A percentile compares a stretch with the other conserved stretches of the same genome.
phyloP scores from a whole-genome alignment of 2,113 vertebrate genomes.

The Oryzias woworae region DNA sequence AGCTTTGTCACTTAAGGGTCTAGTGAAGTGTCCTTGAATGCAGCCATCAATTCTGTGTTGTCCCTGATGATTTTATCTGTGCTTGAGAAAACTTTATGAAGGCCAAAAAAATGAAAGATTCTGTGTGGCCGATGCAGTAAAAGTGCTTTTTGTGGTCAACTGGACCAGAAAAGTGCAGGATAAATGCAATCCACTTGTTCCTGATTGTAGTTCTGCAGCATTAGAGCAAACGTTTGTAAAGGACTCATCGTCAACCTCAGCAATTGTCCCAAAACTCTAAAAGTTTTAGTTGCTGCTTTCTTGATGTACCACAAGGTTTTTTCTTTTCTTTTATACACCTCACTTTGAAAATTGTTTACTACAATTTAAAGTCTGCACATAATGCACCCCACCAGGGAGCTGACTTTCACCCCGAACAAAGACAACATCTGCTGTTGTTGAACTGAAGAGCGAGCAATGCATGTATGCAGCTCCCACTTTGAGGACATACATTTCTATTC shows the following conservation, averaged over 20 bases:
- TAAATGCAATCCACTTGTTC: too few relatives aligned
- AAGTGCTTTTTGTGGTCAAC: too few relatives aligned
- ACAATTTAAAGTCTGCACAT: not conserved
- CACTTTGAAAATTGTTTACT: slow-evolving; percentile 28
- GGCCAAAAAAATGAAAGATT: too few relatives aligned
- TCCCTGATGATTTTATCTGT: too few relatives aligned
- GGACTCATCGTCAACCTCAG: not conserved
- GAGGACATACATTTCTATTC: slow-evolving; percentile 1
- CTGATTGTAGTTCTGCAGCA: not conserved
- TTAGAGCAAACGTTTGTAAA: not conserved
- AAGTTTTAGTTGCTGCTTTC: not conserved
- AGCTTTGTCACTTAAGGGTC: too few relatives aligned
- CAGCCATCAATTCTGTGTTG: too few relatives aligned
- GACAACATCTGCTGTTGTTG: not conserved
- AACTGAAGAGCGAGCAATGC: not conserved
- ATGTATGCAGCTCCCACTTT: not conserved
- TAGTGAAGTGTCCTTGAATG: too few relatives aligned
- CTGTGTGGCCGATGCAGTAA: too few relatives aligned
- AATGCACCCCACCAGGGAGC: slow-evolving; percentile 4
- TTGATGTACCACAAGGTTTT: not conserved
- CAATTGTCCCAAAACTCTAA: not conserved
- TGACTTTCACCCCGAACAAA: slow-evolving; percentile 9
- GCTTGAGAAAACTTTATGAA: too few relatives aligned
- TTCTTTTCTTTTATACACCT: slow-evolving; percentile 3
- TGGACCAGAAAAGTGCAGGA: too few relatives aligned